These are phyloP conservation scores for Notiomystis cincta DNA, from an alignment of 2,113 vertebrate genomes.

Conservation along the genomic window DNA sequence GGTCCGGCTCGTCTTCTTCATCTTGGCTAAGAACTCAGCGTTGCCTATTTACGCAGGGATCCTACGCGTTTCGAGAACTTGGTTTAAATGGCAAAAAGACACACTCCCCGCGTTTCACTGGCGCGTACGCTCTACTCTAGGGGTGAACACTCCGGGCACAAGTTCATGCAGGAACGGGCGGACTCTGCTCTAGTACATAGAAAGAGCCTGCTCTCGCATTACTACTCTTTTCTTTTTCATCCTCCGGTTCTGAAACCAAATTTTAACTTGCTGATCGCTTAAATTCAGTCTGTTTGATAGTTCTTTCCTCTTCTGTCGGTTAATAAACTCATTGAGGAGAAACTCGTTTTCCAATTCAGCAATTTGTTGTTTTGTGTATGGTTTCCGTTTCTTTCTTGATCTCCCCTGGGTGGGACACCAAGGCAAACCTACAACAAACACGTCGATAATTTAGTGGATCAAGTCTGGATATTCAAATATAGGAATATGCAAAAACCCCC, in stretches of 20 bases:
- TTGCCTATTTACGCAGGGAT: not conserved
- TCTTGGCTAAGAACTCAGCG: not conserved
- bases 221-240: conserved; percentile 95
- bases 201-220: conserved; percentile 86
- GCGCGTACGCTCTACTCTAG: conserved; percentile 21
- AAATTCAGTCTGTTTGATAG: conserved; percentile 89
- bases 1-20: not conserved
- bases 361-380: conserved; percentile 91
- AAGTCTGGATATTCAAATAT: not conserved
- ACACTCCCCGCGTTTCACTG: not conserved
- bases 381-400: conserved; percentile 91
- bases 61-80: not conserved
- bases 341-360: conserved; percentile 93
- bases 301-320: conserved; percentile 90
- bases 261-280: conserved; percentile 97
- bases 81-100: not conserved
- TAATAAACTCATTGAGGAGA: conserved; percentile 91
- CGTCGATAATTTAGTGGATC: conserved; percentile 17
- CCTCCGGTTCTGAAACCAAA: conserved; percentile 96
- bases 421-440: conserved; percentile 80
- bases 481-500: not conserved
- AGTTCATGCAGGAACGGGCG: conserved; percentile 46
- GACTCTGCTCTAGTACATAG: conserved; percentile 62
- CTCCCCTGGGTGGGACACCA: conserved; percentile 87
- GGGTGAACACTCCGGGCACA: conserved; percentile 30